phyloP scores from a whole-genome alignment of 2,113 vertebrate genomes.

The Neogale vison region DNA sequence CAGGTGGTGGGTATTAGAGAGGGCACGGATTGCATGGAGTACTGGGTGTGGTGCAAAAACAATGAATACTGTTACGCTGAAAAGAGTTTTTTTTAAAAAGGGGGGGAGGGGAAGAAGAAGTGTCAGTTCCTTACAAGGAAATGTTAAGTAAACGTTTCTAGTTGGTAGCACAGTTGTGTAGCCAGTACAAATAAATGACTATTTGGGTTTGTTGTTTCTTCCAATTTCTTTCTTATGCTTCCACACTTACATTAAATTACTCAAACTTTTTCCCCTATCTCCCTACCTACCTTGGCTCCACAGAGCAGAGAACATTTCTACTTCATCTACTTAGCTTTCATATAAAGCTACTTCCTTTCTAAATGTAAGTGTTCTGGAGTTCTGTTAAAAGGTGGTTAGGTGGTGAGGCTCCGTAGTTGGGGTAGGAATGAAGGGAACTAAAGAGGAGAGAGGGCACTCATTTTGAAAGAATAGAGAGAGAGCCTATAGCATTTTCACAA shows the following conservation, averaged over 20 bases:
- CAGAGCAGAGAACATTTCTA: background rate
- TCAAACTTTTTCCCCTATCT: background rate
- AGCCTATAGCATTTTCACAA: background rate
- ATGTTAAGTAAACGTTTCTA: background rate
- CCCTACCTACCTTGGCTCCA: background rate
- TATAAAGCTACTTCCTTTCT: background rate
- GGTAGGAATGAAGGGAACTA: background rate
- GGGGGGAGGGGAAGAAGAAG: too few relatives aligned
- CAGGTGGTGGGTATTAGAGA: too few relatives aligned
- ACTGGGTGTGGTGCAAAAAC: too few relatives aligned
- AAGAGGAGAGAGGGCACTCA: background rate
- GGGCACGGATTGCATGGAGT: too few relatives aligned
- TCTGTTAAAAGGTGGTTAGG: background rate
- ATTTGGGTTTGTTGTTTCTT: constrained; percentile 17
- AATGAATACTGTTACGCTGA: too few relatives aligned
- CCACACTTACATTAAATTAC: background rate
- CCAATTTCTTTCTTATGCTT: constrained; percentile 22
- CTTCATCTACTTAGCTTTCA: background rate
- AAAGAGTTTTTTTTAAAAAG: too few relatives aligned
- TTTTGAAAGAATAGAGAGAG: background rate
- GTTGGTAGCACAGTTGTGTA: background rate
- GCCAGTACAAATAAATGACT: background rate
- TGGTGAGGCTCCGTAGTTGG: background rate
- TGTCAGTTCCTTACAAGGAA: background rate
- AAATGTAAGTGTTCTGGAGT: background rate